Base-by-base conservation (phyloP, 2,888 invertebrate species). In the Drosophila gaucha region DNA sequence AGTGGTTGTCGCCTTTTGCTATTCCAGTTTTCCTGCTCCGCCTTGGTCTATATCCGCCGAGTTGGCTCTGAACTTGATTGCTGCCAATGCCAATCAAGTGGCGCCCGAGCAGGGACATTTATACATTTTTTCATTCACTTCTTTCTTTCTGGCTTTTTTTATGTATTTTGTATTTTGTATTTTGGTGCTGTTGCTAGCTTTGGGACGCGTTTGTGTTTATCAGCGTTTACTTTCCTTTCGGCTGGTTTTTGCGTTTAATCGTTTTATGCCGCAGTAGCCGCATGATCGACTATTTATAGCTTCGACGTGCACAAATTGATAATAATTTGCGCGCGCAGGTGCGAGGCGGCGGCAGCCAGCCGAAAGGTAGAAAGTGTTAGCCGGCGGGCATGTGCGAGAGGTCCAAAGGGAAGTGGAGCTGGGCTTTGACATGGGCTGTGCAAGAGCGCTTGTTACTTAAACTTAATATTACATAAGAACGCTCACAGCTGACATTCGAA, bases 221-320 rank as follows among this genome's bases (percentile, higher is more conserved):
- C 28, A 41, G 41, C 56, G 49, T 31, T 50, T 57, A 57, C 65
- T 64, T 64, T 67, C 49, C 33, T 56, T 59, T 41, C 36, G 20
- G 56, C 52, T 67, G 47, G 35, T 60, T 67, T 63, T 39, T 44
- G 41, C 58, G 44, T 31, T 28, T 41, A 59, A 58, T 59, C 59
- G 51, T 52, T 72, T 43, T 30, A 59, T 59, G 41, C 57, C 38
- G 59, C 75, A 41, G 58, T 60, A 52, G 72, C 56, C 44, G 56
- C 72, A 67, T 67, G 75, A 80, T 84, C 70, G 72, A 24, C 63
- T 73, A 67, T 80, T 84, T 80, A 84, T 80, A 74, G 73, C 74
- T 28, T 36, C 46, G 82, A 82, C 80, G 80, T 82, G 85, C 74
- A 69, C 76, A 84, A 78, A 82, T 80, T 82, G 80, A 80, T 84